These are phyloP conservation scores for Caenorhabditis parvicauda DNA, from an alignment of 2,888 invertebrate genomes.

Conservation along the genomic window DNA sequence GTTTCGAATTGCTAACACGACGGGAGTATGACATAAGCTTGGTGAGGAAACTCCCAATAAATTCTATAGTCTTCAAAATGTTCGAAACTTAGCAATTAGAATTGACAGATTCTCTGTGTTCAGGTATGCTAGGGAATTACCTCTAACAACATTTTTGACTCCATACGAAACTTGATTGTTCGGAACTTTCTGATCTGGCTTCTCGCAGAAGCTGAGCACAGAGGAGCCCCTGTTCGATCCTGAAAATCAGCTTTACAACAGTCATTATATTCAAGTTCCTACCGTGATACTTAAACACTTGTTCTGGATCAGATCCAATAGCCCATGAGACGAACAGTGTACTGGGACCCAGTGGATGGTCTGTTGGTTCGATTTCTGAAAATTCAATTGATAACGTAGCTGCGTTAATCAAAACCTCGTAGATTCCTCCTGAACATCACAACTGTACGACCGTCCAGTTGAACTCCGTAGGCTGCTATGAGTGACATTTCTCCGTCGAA, in stretches of 20 bases:
- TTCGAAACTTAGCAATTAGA: too few relatives aligned
- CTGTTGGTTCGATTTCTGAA: slow-evolving; percentile 60
- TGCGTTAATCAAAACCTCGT: slow-evolving; percentile 28
- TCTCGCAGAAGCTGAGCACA: neutral
- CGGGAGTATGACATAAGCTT: too few relatives aligned
- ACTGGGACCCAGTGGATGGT: slow-evolving; percentile 58
- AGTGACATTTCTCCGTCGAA: slow-evolving; percentile 59
- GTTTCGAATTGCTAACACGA: too few relatives aligned
- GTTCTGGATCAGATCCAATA: slow-evolving; percentile 44
- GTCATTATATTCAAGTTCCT: neutral
- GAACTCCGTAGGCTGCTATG: slow-evolving; percentile 49
- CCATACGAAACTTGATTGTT: too few relatives aligned
- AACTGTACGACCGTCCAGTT: slow-evolving; percentile 51
- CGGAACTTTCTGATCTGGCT: too few relatives aligned
- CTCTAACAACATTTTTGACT: too few relatives aligned
- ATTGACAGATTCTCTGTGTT: too few relatives aligned
- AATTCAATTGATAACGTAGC: neutral
- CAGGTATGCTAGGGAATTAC: too few relatives aligned
- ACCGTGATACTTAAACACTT: slow-evolving; percentile 18
- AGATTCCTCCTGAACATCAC: slow-evolving; percentile 55
- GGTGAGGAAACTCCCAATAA: too few relatives aligned
- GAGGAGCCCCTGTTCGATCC: slow-evolving; percentile 17
- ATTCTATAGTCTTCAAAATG: too few relatives aligned
- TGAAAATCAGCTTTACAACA: neutral
- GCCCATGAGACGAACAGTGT: slow-evolving; percentile 50